phyloP scores from a whole-genome alignment of 1,140 invertebrate genomes.

The Radopholus similis region DNA sequence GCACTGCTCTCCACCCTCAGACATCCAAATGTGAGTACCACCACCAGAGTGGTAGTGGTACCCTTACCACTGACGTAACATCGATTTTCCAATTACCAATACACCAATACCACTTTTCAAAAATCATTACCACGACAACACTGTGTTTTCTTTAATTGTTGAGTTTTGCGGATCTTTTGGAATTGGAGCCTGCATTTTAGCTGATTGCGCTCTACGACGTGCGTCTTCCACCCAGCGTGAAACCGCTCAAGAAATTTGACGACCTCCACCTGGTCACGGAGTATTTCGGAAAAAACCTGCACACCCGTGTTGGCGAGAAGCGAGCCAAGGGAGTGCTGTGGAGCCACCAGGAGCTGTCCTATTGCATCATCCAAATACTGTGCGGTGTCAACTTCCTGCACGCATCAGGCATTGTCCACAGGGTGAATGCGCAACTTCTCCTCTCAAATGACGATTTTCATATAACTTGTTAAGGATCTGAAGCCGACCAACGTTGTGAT shows the following conservation, averaged over 20 bases:
- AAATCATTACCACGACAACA: neutral
- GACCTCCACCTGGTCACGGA: conserved; percentile 15
- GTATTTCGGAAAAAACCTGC: conserved; percentile 19
- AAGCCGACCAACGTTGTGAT: conserved; percentile 23
- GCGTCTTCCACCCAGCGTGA: conserved; percentile 6
- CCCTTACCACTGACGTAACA: neutral
- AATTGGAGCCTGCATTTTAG: too few relatives aligned
- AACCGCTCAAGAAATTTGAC: conserved; percentile 17
- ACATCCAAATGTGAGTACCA: conserved; percentile 14
- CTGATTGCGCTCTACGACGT: conserved; percentile 14
- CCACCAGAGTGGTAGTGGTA: neutral
- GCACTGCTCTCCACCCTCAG: conserved; percentile 3
- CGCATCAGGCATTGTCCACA: conserved; percentile 14
- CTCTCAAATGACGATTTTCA: neutral
- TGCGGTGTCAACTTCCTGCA: conserved; percentile 15
- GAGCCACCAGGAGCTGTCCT: conserved; percentile 17
- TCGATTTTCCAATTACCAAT: too few relatives aligned
- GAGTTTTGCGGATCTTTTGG: neutral
- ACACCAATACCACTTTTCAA: too few relatives aligned
- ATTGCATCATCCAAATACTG: conserved; percentile 20
- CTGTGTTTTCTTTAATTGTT: neutral
- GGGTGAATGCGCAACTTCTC: neutral
- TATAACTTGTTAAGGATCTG: conserved; percentile 10
- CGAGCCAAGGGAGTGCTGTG: neutral
- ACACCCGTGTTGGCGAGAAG: conserved; percentile 9